Percentiles rank a stretch among this genome's conserved stretches.
Evolutionary conservation across 2,888 invertebrate genomes (phyloP).

Genomic region (Troglohyphantes excavatus): DNA sequence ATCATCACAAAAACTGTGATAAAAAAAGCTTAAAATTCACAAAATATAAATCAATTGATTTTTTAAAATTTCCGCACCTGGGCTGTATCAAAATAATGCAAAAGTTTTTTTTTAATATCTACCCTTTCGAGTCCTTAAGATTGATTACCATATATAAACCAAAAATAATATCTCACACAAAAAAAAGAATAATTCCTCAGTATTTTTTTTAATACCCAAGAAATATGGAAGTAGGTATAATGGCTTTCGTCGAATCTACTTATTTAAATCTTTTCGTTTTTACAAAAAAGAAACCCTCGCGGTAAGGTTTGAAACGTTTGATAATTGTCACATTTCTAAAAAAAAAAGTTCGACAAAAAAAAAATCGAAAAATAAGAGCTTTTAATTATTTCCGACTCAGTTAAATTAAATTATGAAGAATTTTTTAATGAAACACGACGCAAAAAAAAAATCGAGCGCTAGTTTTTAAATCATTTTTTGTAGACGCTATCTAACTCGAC

Average conservation of each 20-base stretch:
- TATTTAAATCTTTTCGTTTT: background rate
- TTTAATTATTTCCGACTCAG: background rate
- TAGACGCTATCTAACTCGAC: no score
- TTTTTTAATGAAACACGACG: no score
- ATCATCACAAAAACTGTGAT: background rate
- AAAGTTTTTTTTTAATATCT: background rate
- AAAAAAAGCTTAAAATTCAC: background rate
- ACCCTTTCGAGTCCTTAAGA: no score
- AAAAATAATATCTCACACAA: background rate
- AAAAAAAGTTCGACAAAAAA: no score
- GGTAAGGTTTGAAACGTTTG: background rate
- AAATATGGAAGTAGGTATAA: background rate
- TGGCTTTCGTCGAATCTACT: background rate
- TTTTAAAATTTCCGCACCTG: background rate
- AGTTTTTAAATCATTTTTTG: no score
- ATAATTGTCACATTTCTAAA: background rate
- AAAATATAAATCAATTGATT: background rate
- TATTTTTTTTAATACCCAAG: background rate
- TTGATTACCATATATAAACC: background rate
- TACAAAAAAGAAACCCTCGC: background rate
- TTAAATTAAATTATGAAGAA: background rate
- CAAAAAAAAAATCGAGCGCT: no score
- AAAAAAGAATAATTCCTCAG: background rate
- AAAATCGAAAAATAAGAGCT: no score
- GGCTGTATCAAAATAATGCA: background rate